Conservation (phyloP, 1,140 invertebrate genomes). For the Hyposmocoma kahamanoa region DNA sequence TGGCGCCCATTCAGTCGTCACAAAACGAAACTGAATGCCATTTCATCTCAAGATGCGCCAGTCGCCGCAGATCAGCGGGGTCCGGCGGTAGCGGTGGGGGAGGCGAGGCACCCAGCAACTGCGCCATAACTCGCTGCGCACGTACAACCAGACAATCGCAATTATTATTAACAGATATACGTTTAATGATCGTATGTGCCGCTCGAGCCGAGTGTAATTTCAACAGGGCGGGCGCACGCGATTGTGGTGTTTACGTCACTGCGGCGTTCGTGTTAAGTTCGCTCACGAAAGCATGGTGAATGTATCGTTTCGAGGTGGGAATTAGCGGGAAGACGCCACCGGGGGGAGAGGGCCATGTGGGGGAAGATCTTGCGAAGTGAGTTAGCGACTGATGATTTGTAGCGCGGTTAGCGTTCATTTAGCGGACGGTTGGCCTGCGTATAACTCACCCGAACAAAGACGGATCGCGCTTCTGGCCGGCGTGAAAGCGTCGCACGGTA, state of each 20-base stretch:
- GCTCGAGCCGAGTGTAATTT: constrained; percentile 28
- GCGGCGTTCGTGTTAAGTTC: constrained; percentile 30
- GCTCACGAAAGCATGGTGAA: constrained; percentile 15
- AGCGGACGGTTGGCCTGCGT: no score
- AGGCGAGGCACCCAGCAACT: constrained; percentile 38
- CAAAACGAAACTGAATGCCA: constrained; percentile 46
- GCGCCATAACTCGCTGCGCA: constrained; percentile 53
- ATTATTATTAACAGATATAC: constrained; percentile 62
- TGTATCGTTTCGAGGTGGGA: constrained; percentile 32
- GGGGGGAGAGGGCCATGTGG: constrained; percentile 10
- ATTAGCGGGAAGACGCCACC: constrained; percentile 28
- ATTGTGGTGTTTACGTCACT: constrained; percentile 34
- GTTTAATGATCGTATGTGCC: constrained; percentile 47
- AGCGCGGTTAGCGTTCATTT: constrained; percentile 46
- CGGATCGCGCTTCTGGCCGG: no score
- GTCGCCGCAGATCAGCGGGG: constrained; percentile 21
- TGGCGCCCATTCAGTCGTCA: constrained; percentile 44
- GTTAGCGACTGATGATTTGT: constrained; percentile 47
- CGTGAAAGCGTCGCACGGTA: no score
- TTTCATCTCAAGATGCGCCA: constrained; percentile 55
- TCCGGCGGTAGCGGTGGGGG: constrained; percentile 10
- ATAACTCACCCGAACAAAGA: no score
- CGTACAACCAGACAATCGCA: constrained; percentile 56
- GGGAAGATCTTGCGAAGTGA: constrained; percentile 31
- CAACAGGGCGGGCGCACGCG: constrained; percentile 19